Base-by-base conservation (phyloP, 2,113 vertebrate genomes). In the Sitta europaea region DNA sequence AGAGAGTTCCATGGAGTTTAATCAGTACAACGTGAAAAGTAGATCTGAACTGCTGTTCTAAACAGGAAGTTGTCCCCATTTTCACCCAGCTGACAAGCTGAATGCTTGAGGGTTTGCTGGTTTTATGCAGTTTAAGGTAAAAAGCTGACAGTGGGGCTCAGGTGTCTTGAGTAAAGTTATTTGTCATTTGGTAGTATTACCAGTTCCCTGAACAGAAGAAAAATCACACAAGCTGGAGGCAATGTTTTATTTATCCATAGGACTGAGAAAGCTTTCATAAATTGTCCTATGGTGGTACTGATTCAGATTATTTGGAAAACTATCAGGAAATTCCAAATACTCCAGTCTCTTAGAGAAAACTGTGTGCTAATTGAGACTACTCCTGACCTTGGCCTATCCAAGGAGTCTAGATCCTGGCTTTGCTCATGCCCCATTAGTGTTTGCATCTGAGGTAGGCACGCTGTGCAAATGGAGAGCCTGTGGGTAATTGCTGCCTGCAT, bases 401-500 rank as follows among this genome's bases (percentile, higher is more conserved):
- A 18, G 50, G 36, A 79, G 31, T 21, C 35, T 17, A 7, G 16
- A 38, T 25, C 29, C 42, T 91, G 74, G 14, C 28, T 94, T 78
- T 55, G 21, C 21, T 65, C 0, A 0, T 76, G 47, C 72, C 24
- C 55, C 2, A 0, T 62, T 62, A 66, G 29, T 29, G 11, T 28
- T 35, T 62, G 28, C 73, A n/a, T 59, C 31, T 85, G 73, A 65
- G 47, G 38, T 6, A 72, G 61, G 68, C 5, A 11, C 1, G 5
- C 48, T 85, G 45, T 65, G 66, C 58, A 61, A 53, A 27, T 29
- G 57, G 42, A 67, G 53, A 48, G 42, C 38, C 35, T n/a, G 24
- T 43, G 40, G 27, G 78, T 65, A 76, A 68, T 59, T 86, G 70
- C 58, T 85, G 66, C 54, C 27, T 33, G 2, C 8, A 2, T 88